These are phyloP conservation scores for Sussaba pulchella DNA, from an alignment of 2,888 invertebrate genomes.

Conservation along the genomic window DNA sequence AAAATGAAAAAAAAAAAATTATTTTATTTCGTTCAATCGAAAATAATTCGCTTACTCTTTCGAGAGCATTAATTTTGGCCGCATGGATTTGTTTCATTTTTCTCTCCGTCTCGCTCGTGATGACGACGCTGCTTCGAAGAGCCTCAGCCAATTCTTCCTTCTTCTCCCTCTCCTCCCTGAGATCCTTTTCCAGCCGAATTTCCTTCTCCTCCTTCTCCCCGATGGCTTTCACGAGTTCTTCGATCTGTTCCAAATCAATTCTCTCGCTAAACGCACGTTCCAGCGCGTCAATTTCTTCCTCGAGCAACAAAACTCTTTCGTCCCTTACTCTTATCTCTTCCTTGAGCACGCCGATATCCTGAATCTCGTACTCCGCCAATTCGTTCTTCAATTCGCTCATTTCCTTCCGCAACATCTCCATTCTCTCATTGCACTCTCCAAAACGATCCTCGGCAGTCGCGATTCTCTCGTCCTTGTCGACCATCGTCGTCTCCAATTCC, in stretches of 20 bases:
- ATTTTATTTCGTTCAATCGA: too few species aligned
- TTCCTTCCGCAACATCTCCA: constrained; percentile 67
- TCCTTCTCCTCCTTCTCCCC: constrained; percentile 85
- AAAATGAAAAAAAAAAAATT: too few species aligned
- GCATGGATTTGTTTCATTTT: constrained; percentile 85
- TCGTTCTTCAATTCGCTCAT: constrained; percentile 73
- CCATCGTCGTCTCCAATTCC: constrained; percentile 48
- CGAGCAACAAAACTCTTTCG: constrained; percentile 75
- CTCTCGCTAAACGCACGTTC: constrained; percentile 78
- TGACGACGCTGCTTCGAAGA: constrained; percentile 91
- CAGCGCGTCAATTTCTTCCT: constrained; percentile 79
- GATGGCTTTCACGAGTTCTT: constrained; percentile 76
- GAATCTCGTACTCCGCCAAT: constrained; percentile 74
- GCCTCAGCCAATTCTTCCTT: constrained; percentile 93
- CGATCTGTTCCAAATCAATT: constrained; percentile 79
- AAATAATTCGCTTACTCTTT: constrained; percentile 90
- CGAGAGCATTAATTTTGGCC: constrained; percentile 87
- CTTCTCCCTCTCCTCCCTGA: constrained; percentile 84
- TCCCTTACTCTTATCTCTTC: constrained; percentile 78
- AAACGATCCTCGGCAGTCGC: constrained; percentile 75
- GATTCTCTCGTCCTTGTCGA: constrained; percentile 73
- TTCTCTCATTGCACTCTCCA: constrained; percentile 73
- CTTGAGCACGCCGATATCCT: constrained; percentile 76
- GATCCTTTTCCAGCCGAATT: constrained; percentile 85
- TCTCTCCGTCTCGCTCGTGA: constrained; percentile 89